Conservation (phyloP, 2,888 invertebrate genomes). For the Pemphredon lugubris region DNA sequence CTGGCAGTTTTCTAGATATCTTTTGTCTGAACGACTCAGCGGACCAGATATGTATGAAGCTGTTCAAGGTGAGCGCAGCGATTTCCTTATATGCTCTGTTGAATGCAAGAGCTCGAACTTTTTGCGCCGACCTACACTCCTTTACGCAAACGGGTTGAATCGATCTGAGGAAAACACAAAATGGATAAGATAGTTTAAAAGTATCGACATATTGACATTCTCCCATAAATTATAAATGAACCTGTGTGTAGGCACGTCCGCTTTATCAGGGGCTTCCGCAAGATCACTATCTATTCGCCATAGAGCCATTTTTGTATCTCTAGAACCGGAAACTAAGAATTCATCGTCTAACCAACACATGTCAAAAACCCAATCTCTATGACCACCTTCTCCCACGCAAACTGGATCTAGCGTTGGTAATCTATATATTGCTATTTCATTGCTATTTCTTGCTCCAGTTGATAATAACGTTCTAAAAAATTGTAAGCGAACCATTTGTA, state of each 20-base stretch:
- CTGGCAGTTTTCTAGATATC: constrained; percentile 92
- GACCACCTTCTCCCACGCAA: constrained; percentile 94
- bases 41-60: constrained; percentile 96
- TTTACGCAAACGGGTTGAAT: constrained; percentile 86
- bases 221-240: constrained; percentile 46
- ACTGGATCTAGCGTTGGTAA: constrained; percentile 97
- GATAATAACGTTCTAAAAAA: constrained; percentile 88
- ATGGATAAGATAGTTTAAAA: neutral
- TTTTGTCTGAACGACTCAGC: constrained; percentile 94
- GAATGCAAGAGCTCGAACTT: constrained; percentile 92
- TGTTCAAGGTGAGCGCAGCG: constrained; percentile 95
- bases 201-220: neutral
- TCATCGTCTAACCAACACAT: constrained; percentile 98
- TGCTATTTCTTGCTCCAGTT: constrained; percentile 95
- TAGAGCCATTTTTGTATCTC: constrained; percentile 94
- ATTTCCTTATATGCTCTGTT: constrained; percentile 93
- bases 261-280: constrained; percentile 81
- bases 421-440: constrained; percentile 94
- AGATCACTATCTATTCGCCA: constrained; percentile 88
- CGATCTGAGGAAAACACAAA: constrained; percentile 65
- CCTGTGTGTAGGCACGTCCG: constrained; percentile 82
- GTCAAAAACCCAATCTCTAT: constrained; percentile 96
- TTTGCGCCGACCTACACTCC: constrained; percentile 90
- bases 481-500: constrained; percentile 9
- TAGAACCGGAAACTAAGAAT: constrained; percentile 95